These are phyloP conservation scores for Tetrapedia diversipes DNA, from an alignment of 2,888 invertebrate species.

Conservation along the genomic window DNA sequence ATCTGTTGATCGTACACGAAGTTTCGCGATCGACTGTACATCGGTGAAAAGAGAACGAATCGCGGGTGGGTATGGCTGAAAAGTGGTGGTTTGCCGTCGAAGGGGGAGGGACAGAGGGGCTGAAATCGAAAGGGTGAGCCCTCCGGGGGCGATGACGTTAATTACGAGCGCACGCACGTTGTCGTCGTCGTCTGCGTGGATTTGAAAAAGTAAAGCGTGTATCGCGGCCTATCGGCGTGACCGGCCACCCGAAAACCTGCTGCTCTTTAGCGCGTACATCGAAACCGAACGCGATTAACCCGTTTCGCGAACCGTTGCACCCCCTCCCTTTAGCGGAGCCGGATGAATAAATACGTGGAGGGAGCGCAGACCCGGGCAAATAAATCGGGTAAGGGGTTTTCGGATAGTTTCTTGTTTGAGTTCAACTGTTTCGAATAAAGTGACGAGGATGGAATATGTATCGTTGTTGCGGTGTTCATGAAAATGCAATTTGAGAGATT, in stretches of 20 bases:
- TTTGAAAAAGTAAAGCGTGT: constrained; percentile 69
- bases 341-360: constrained; percentile 55
- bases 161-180: constrained; percentile 72
- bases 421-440: no score
- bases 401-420: no score
- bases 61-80: neutral
- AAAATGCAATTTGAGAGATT: no score
- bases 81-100: neutral
- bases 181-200: constrained; percentile 61
- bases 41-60: neutral
- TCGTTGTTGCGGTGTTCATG: no score
- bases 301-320: constrained; percentile 54
- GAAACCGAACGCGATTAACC: constrained; percentile 69
- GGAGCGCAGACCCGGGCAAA: no score
- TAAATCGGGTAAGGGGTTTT: no score
- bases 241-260: constrained; percentile 56
- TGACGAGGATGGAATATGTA: no score
- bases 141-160: constrained; percentile 71
- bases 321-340: neutral
- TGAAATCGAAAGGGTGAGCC: constrained; percentile 29
- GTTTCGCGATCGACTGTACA: no score
- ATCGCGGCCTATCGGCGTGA: constrained; percentile 43
- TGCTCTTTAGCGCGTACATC: constrained; percentile 61
- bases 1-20: no score
- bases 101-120: constrained; percentile 6